A percentile compares a stretch with the other conserved stretches of the same genome.
Evolutionary conservation across 2,888 invertebrate genomes (phyloP).

Genomic region (Cephus sareptanus): DNA sequence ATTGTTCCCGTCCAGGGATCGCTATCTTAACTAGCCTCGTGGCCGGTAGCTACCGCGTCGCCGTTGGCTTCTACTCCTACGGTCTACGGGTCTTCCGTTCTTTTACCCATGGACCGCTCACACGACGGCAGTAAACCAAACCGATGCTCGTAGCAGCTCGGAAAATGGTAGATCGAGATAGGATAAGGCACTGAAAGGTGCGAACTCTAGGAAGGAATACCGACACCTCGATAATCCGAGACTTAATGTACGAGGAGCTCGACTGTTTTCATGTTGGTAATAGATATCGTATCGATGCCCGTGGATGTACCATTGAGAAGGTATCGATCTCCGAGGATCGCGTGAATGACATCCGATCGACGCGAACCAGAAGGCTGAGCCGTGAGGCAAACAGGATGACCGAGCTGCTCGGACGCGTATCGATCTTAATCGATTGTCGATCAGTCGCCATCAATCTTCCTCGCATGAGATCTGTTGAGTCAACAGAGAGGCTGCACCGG

Average conservation of each 20-base stretch:
- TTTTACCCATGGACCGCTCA: constrained; percentile 16
- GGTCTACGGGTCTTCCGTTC: neutral
- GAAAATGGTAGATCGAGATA: constrained; percentile 40
- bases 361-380: constrained; percentile 1
- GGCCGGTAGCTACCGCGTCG: constrained; percentile 22
- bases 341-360: neutral
- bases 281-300: neutral
- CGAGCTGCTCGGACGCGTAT: constrained; percentile 27
- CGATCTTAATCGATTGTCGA: constrained; percentile 54
- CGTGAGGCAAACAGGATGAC: constrained; percentile 24
- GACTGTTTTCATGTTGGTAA: neutral
- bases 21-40: constrained; percentile 62
- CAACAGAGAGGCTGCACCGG: constrained; percentile 32
- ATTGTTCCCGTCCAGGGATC: constrained; percentile 60
- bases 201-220: constrained; percentile 8
- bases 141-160: constrained; percentile 38
- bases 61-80: neutral
- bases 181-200: constrained; percentile 6
- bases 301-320: neutral
- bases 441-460: constrained; percentile 49
- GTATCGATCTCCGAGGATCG: neutral
- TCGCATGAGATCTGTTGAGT: constrained; percentile 25
- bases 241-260: neutral
- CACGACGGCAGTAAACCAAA: constrained; percentile 57
- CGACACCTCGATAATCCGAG: neutral